Conservation (phyloP, 2,797 vertebrate genomes). For the Taeniopygia guttata region DNA sequence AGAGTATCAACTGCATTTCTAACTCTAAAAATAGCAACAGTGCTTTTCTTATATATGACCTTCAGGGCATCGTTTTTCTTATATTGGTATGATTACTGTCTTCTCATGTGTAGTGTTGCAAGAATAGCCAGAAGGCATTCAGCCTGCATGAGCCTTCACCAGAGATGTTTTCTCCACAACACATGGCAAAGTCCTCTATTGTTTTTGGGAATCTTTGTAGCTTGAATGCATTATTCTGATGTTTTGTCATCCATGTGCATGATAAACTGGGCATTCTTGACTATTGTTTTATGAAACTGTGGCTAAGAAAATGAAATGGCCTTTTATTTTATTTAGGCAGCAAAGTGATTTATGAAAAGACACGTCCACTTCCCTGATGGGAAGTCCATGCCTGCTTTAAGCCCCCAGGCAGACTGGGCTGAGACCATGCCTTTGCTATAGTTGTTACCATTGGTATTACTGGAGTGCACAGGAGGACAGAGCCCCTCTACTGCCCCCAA, state of each 20-base stretch:
- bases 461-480: not conserved
- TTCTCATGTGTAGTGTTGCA: not conserved
- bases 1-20: not conserved
- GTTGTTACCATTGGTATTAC: not conserved
- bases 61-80: not conserved
- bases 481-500: not conserved
- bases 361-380: not conserved
- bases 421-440: not conserved
- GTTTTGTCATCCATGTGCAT: not conserved
- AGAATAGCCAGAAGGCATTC: not conserved
- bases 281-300: not conserved
- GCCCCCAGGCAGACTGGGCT: not conserved
- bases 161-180: not conserved
- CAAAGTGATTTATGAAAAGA: not conserved
- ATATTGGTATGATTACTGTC: not conserved
- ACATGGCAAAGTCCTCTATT: not conserved
- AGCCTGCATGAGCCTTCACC: not conserved
- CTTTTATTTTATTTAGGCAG: slow-evolving; percentile 31
- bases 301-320: not conserved
- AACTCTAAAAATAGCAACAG: not conserved
- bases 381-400: not conserved
- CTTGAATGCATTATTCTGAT: not conserved
- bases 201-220: slow-evolving; percentile 13
- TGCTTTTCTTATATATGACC: not conserved
- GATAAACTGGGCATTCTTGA: not conserved